phyloP scores from a whole-genome alignment of 2,888 invertebrate genomes.

The Choristoneura rosaceana region DNA sequence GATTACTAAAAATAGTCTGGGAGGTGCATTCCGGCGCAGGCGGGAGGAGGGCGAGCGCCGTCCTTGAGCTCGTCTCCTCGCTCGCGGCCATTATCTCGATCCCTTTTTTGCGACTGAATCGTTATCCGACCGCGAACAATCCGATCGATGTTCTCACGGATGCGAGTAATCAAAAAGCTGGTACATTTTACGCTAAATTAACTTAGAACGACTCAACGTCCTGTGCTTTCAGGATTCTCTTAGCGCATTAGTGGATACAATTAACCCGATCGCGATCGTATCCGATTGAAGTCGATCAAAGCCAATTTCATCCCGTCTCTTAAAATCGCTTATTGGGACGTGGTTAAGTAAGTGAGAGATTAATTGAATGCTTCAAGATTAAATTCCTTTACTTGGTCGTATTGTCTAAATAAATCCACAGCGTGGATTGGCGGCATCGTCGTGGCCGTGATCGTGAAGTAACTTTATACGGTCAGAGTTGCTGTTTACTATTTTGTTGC shows the following conservation, averaged over 20 bases:
- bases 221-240: slow-evolving; percentile 56
- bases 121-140: slow-evolving; percentile 81
- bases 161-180: slow-evolving; percentile 66
- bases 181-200: slow-evolving; percentile 56
- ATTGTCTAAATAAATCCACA: slow-evolving; percentile 46
- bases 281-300: slow-evolving; percentile 12
- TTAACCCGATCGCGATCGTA: slow-evolving; percentile 47
- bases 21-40: slow-evolving; percentile 66
- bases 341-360: slow-evolving; percentile 26
- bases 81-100: slow-evolving; percentile 73
- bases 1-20: slow-evolving; percentile 81
- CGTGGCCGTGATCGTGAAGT: slow-evolving; percentile 53
- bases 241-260: slow-evolving; percentile 50
- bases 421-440: slow-evolving; percentile 56
- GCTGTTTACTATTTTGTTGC: slow-evolving; percentile 29
- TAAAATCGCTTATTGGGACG: slow-evolving; percentile 17
- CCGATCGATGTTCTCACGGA: slow-evolving; percentile 78
- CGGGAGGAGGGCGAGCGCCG: slow-evolving; percentile 60
- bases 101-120: slow-evolving; percentile 83
- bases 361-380: slow-evolving; percentile 30
- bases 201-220: slow-evolving; percentile 62
- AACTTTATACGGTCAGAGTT: slow-evolving; percentile 50
- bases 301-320: slow-evolving; percentile 9
- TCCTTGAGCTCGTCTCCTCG: slow-evolving; percentile 71
- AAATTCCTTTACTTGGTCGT: slow-evolving; percentile 26